Evolutionary conservation across 2,113 vertebrate species (phyloP).

Genomic region (Paramormyrops kingsleyae): DNA sequence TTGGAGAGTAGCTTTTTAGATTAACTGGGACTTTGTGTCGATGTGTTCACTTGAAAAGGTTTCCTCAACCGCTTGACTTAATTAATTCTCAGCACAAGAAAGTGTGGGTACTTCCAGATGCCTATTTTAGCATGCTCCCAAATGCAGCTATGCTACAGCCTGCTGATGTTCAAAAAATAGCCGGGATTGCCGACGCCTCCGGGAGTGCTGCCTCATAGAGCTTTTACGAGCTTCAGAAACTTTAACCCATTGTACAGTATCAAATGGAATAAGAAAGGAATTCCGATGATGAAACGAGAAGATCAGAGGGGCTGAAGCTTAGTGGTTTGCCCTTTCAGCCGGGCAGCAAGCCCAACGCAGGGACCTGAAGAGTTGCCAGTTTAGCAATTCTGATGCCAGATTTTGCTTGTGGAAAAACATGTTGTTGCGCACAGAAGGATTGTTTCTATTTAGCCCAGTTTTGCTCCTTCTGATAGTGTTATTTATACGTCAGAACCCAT

Average conservation of each 20-base stretch:
- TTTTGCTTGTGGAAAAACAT: background rate
- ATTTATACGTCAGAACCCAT: background rate
- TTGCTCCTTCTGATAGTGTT: background rate
- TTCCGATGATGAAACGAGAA: background rate
- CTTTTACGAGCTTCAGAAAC: too few species aligned
- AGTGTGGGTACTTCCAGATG: background rate
- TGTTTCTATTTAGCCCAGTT: background rate
- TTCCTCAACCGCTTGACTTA: background rate
- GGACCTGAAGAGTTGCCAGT: background rate
- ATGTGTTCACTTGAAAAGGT: slow-evolving; percentile 1
- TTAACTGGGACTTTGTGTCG: background rate
- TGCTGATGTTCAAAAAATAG: background rate
- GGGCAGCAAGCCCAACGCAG: background rate
- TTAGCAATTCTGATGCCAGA: background rate
- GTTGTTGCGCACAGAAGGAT: background rate
- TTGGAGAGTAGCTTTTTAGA: background rate
- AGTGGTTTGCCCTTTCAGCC: background rate
- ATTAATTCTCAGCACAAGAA: background rate
- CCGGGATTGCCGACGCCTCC: background rate
- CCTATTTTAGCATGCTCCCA: background rate
- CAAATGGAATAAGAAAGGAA: background rate
- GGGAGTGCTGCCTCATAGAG: background rate
- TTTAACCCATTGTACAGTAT: background rate
- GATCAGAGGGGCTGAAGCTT: background rate
- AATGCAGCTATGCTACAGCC: background rate